Evolutionary conservation across 1,140 invertebrate species (phyloP).

Genomic region (Tetragnatha versicolor): DNA sequence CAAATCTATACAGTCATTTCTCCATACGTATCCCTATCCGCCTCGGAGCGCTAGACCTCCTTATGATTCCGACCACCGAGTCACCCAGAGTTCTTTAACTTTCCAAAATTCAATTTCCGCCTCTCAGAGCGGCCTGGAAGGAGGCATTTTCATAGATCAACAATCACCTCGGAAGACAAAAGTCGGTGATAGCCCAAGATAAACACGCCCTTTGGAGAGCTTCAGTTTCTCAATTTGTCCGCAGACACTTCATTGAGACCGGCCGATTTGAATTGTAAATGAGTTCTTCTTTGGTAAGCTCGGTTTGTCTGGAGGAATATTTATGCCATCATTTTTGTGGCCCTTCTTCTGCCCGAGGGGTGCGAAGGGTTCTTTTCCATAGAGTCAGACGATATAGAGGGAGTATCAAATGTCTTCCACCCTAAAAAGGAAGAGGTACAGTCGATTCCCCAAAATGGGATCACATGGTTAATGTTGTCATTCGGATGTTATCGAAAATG

Average conservation of each 20-base stretch:
- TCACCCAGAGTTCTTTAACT: background rate
- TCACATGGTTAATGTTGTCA: no score
- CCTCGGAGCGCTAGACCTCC: no score
- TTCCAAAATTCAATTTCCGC: slow-evolving; percentile 31
- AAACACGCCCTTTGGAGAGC: slow-evolving; percentile 21
- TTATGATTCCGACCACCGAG: background rate
- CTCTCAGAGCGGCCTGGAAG: background rate
- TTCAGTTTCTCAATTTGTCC: slow-evolving; percentile 37
- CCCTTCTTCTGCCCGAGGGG: background rate
- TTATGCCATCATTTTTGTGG: slow-evolving; percentile 33
- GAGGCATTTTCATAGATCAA: slow-evolving; percentile 37
- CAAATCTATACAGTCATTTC: no score
- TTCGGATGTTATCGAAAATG: no score
- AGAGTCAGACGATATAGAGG: no score
- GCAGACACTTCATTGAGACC: background rate
- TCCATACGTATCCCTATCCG: no score
- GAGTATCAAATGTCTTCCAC: no score
- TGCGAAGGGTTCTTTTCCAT: background rate
- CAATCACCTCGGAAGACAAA: slow-evolving; percentile 28
- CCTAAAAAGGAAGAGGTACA: no score
- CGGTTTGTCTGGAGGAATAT: slow-evolving; percentile 13
- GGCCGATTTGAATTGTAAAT: slow-evolving; percentile 30
- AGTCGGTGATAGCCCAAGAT: slow-evolving; percentile 32
- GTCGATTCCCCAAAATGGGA: no score
- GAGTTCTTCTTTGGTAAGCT: slow-evolving; percentile 4